A percentile compares a stretch with the other conserved stretches of the same genome.
phyloP scores from a whole-genome alignment of 2,888 invertebrate species.

The Idaea biselata region DNA sequence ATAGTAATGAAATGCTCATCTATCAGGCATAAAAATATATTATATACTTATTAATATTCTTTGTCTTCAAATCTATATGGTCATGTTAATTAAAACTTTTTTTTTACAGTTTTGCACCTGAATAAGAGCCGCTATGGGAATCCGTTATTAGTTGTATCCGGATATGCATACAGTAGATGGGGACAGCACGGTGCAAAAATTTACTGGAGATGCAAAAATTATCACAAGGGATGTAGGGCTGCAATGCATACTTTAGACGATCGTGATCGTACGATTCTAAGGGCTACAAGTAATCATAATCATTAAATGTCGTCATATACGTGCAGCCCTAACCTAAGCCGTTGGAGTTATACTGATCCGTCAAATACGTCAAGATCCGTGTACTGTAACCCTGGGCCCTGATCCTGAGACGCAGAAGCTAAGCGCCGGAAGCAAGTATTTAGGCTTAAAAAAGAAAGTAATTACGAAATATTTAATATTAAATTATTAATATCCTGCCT shows the following conservation, averaged over 20 bases:
- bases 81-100: neutral
- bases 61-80: neutral
- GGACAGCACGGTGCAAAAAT: neutral
- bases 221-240: neutral
- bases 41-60: neutral
- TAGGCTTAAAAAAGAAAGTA: no score
- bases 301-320: neutral
- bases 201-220: neutral
- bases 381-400: no score
- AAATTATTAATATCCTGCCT: no score
- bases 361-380: no score
- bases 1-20: no score
- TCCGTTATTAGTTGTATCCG: neutral
- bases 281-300: neutral
- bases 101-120: neutral
- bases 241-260: neutral
- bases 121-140: neutral
- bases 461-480: no score
- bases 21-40: no score
- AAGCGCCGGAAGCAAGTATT: no score
- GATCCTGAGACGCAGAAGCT: no score
- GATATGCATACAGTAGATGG: neutral
- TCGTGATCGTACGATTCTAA: neutral
- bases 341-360: no score
- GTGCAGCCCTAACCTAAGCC: no score